Evolutionary conservation across 2,888 invertebrate genomes (phyloP), one percentile per base, ranked within the genome.

Genomic region (Drosophila barbarae): DNA sequence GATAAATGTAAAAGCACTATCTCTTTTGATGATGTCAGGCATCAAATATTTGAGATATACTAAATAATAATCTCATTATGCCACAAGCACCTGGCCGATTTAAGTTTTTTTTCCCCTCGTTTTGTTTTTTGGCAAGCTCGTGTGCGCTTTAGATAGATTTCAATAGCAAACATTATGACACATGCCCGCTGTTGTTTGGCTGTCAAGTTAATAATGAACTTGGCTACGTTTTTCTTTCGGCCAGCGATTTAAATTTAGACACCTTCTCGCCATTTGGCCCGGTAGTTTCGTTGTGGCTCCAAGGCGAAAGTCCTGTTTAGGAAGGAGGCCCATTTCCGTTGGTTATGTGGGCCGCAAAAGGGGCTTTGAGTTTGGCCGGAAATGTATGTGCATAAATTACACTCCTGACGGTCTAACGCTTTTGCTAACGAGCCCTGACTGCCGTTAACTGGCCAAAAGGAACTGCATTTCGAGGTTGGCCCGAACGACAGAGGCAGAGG

Each of bases 21-120:
- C 36, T 50, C 9, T 39, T 18, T 41, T n/a, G 74, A 72, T 79
- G 77, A 76, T 80, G 81, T 83, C 80, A 80, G 56, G 59, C 73
- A 72, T 72, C 70, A 83, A 71, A 56, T 57, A 84, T 84, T 76
- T 65, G 55, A 70, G 55, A 47, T 58, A 69, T 60, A 59, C 28
- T 58, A 52, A 46, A 57, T 44, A 46, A 46, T 52, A 39, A 36
- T 59, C 49, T 69, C 34, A 55, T 67, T 47, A 36, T 42, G 56
- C 34, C 69, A 46, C 30, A 15, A 44, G 65, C 77, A 78, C 77
- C 77, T 84, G 77, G 66, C 63, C n/a, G 52, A 32, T 56, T 32
- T 30, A 18, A 30, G 30, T 2, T 12, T 46, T 46, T 46, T 44
- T 15, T 15, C 12, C 5, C 28, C 28, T 12, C 52, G 18, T 35